phyloP scores from a whole-genome alignment of 1,140 invertebrate genomes.

The Temnothorax nylanderi region DNA sequence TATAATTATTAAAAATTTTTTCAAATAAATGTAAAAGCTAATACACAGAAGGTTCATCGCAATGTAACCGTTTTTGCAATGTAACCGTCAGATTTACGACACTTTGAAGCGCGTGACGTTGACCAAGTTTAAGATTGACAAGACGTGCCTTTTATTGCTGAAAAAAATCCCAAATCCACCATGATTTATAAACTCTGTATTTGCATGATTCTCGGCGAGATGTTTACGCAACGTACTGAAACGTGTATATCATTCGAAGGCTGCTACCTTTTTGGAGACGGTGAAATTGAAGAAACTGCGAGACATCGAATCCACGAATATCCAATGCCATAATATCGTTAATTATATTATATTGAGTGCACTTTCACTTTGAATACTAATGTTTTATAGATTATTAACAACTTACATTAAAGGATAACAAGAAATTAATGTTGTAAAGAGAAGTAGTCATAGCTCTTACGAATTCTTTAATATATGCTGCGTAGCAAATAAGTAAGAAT shows the following conservation, averaged over 20 bases:
- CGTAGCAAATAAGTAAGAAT: not conserved
- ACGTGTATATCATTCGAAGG: slow-evolving; percentile 38
- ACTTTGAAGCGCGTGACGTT: slow-evolving; percentile 18
- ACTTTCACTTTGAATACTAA: not conserved
- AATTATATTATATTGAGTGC: not conserved
- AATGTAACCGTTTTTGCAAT: not conserved
- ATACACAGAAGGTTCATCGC: not conserved
- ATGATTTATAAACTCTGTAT: slow-evolving; percentile 62
- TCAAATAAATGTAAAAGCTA: not conserved
- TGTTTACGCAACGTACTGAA: slow-evolving; percentile 24
- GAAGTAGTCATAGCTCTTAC: not conserved
- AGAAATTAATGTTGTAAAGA: not conserved
- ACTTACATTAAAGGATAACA: not conserved
- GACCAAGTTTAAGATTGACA: slow-evolving; percentile 12
- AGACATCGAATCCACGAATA: not conserved
- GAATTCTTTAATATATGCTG: not conserved
- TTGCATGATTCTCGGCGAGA: slow-evolving; percentile 27
- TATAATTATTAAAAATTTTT: not conserved
- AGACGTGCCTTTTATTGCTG: not conserved
- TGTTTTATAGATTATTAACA: not conserved
- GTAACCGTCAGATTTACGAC: slow-evolving; percentile 24
- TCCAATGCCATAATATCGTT: not conserved
- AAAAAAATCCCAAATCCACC: slow-evolving; percentile 44
- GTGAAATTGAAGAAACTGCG: not conserved
- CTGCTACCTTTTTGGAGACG: not conserved